Base-by-base conservation (phyloP, 2,797 vertebrate species). In the Eospalax fontanierii region DNA sequence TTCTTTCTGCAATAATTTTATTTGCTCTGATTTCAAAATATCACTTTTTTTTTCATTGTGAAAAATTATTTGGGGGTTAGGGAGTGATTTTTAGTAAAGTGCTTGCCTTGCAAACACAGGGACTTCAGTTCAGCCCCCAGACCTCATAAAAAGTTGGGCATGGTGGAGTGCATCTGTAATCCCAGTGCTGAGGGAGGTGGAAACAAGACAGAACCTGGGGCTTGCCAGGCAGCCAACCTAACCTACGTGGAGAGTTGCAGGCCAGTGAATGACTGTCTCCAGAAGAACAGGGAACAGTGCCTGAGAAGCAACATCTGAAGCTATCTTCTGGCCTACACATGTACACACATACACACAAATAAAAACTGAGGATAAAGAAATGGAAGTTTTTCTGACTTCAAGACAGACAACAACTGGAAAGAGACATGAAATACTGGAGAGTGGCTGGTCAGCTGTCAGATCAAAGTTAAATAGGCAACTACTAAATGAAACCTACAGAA, bases 11-110 rank as follows among this genome's bases (percentile, higher is more conserved):
- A 63, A 16, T 59, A 26, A 93, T 9, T 59, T 7, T 43, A 74
- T 78, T 61, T 91, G 28, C 88, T 91, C 68, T 82, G n/a, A 89
- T 79, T 61, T 73, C 35, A 59, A n/a, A 86, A 59, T 86, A 86
- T 2, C 71, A 73, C 26, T 86, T 24, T 86, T 68, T 85, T 85
- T 35, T 86, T 40, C 26, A 59, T 73, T 30, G 57, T 73, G 35
- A 86, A 73, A 65, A 73, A 59, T 59, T 38, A 86, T 38, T 73
- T 70, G 65, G 70, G 65, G 82, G n/a, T 46, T 85, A 46, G 65
- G 33, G 82, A 70, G 46, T 14, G 26, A 11, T 35, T 46, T n/a
- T 70, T 70, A 54, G 33, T 54, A 85, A 70, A 84, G 54, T 70
- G 43, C 30, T 84, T 84, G 63, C 43, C 4, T 35, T 54, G 22